These are phyloP conservation scores for Chaetodon trifascialis DNA, from an alignment of 2,113 vertebrate species.

Conservation along the genomic window DNA sequence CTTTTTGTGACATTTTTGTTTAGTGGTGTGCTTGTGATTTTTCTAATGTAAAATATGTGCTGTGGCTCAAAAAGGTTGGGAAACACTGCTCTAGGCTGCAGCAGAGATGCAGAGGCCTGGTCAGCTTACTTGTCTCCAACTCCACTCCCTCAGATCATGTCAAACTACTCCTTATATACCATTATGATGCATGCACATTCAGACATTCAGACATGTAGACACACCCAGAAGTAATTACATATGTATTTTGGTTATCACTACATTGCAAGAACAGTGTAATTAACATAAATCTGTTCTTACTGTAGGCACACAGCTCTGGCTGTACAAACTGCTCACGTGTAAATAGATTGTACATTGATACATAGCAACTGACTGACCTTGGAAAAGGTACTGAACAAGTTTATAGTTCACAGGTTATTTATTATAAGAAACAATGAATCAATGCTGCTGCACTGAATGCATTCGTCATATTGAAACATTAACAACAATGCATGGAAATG, in stretches of 20 bases:
- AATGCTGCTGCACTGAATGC: background rate
- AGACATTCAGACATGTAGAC: too few relatives aligned
- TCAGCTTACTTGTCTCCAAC: background rate
- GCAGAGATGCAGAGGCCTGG: background rate
- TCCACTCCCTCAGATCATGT: background rate
- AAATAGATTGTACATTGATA: background rate
- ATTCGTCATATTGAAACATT: slow-evolving; percentile 16
- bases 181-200: background rate
- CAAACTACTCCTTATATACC: background rate
- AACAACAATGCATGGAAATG: background rate
- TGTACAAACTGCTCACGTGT: background rate
- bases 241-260: background rate
- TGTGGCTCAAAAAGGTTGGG: too few relatives aligned
- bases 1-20: too few relatives aligned
- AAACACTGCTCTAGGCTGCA: too few relatives aligned
- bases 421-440: background rate
- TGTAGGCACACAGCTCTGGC: too few relatives aligned
- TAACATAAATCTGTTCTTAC: too few relatives aligned
- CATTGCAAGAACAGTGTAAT: too few relatives aligned
- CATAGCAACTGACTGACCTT: too few relatives aligned
- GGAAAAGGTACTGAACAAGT: too few relatives aligned
- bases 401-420: background rate
- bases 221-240: background rate
- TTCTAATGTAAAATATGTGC: too few relatives aligned
- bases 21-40: too few relatives aligned